Evolutionary conservation across 2,797 vertebrate genomes (phyloP), one percentile per base, ranked within the genome.

Genomic region (Rhinatrema bivittatum): DNA sequence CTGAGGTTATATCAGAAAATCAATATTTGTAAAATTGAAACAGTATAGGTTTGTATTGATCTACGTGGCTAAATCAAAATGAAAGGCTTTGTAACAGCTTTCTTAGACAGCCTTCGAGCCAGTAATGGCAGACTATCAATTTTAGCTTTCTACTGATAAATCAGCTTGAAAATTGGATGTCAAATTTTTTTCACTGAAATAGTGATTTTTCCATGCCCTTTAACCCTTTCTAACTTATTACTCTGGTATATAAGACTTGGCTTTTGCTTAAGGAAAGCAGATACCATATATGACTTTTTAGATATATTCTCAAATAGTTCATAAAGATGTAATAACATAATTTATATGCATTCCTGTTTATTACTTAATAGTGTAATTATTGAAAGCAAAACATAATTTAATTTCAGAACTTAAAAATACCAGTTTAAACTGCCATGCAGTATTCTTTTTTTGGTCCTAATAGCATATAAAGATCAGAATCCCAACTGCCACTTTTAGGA

Each of bases 81-180:
- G 79, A 89, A 87, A 85, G 87, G 77, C 87, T 93, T 91, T 88
- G 82, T 93, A 93, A 90, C 88, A 76, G 90, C 89, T 90, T 86
- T 82, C 73, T 84, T 53, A 84, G 91, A 93, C 91, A 91, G 86
- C 75, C 81, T 83, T 70, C 82, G 85, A 76, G 79, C 76, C 79
- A 68, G 84, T 90, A 93, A 93, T 94, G 91, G 89, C 91, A 93
- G 82, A 80, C 94, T 91, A 96, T 97, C 94, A 94, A 91, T 97
- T 95, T 93, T 91, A 86, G 90, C 91, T 90, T 93, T 87, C 79
- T 71, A 84, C 93, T 93, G 95, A 98, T 99, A 98, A 98, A 99
- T 99, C 94, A 98, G 84, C 84, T 93, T 89, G 91, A 97, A 97
- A 98, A 98, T 97, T 98, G 93, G 91, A 93, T 97, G 94, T 94